Evolutionary conservation across 1,140 invertebrate genomes (phyloP), one percentile per base, ranked within the genome.

Genomic region (Mya arenaria): DNA sequence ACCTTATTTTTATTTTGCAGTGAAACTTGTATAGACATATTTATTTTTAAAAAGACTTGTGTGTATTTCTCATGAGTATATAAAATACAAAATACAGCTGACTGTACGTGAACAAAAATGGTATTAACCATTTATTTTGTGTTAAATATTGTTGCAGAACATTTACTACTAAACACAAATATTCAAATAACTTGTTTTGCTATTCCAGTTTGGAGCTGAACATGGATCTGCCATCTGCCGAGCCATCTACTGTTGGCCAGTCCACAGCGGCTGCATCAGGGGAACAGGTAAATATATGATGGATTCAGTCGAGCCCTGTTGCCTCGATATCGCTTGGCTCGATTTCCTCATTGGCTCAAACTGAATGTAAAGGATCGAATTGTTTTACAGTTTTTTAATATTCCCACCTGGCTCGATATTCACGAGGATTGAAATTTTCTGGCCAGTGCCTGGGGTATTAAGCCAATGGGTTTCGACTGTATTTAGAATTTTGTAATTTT

Each of bases 201-300:
- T 85, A 87, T 94, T 96, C 81, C 90, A 98, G 97, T 1, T 94
- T 99, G 93, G 98, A 99, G 92, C 93, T 99, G 17, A 99, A 99
- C 89, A 97, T 99, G 96, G 98, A 99, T 93, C 93, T 99, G 68
- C 98, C 98, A 15, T 94, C 95, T 80, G 97, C 96, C 39, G 95
- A 97, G 69, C 94, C 96, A 25, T 95, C 96, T 55, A 95, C 95
- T 30, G 86, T 94, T 60, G 95, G 92, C 19, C 85, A 90, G 48
- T 86, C 90, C 0, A 86, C 91, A 71, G 90, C 88, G 32, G 86
- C 89, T 73, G 91, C 90, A 6, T 92, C 92, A 17, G 81, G 87
- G 65, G 92, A 93, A 89, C 93, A 92, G 88, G 92, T 92, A 84
- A 71, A 79, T 75, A 34, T 55, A 1, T 34, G 19, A n/a, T n/a